A percentile compares a stretch with the other conserved stretches of the same genome.
These are phyloP conservation scores for Prolemur simus DNA, from an alignment of 2,113 vertebrate genomes.

Conservation along the genomic window DNA sequence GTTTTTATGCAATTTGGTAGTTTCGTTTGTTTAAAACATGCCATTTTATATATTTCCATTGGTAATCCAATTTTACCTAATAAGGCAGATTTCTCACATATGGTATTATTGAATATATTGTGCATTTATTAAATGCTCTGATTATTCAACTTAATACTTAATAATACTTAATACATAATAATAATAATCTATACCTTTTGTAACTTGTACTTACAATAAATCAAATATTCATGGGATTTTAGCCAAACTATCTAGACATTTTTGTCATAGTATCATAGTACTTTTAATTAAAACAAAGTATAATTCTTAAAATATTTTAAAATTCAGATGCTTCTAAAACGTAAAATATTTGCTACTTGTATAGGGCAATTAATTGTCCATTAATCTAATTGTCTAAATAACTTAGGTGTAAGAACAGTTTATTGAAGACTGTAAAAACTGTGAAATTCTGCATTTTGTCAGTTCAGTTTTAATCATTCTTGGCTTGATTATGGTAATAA, in stretches of 20 bases:
- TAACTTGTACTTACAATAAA: neutral
- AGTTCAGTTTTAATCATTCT: neutral
- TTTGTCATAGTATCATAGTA: neutral
- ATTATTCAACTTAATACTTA: neutral
- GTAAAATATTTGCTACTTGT: neutral
- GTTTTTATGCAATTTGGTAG: neutral
- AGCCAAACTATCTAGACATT: neutral
- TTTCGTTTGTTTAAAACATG: neutral
- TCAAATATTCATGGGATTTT: slow-evolving; percentile 27
- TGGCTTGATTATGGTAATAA: neutral
- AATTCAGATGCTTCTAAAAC: slow-evolving; percentile 13
- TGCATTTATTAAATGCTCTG: neutral
- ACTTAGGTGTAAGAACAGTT: neutral
- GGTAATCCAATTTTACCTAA: neutral
- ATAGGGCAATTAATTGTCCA: neutral
- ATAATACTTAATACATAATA: too few relatives aligned
- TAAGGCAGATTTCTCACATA: neutral
- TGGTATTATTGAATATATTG: neutral
- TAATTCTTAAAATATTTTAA: slow-evolving; percentile 27
- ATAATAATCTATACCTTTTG: neutral
- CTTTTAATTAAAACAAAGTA: slow-evolving; percentile 48
- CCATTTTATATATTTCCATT: neutral
- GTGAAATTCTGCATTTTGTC: neutral
- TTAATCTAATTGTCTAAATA: neutral
- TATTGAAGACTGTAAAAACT: neutral